Evolutionary conservation across 2,113 vertebrate species (phyloP).

Genomic region (Thryonomys swinderianus): DNA sequence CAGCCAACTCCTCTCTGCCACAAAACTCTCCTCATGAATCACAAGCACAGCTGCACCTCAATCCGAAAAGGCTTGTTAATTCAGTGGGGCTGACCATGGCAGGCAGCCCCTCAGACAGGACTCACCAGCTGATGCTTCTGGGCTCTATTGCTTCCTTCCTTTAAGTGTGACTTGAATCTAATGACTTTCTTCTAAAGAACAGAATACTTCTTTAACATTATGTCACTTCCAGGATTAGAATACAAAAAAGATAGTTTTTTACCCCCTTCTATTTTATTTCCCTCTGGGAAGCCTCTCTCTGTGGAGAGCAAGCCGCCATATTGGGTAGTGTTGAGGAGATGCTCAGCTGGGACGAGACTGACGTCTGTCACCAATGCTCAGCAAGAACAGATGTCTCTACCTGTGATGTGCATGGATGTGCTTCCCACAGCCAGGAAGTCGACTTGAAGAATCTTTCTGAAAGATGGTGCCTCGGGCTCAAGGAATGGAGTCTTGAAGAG

Average conservation of each 20-base stretch:
- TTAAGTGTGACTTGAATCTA: neutral
- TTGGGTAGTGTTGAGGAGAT: neutral
- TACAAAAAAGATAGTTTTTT: neutral
- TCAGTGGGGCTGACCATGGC: neutral
- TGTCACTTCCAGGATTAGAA: neutral
- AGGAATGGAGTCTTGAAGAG: neutral
- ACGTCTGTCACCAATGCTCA: neutral
- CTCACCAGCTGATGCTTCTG: neutral
- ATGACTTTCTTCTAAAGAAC: neutral
- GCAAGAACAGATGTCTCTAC: neutral
- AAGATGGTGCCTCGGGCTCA: neutral
- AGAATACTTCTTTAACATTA: neutral
- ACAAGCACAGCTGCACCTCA: neutral
- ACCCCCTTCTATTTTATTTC: neutral
- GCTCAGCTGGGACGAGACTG: no score
- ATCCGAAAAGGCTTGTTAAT: neutral
- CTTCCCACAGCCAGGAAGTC: neutral
- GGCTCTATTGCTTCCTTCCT: neutral
- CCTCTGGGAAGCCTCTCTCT: neutral
- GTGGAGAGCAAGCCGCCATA: neutral
- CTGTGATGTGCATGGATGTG: neutral
- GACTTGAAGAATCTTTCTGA: neutral
- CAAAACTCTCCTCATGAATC: neutral
- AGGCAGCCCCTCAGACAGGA: neutral
- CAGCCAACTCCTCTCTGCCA: neutral